Evolutionary conservation across 2,113 vertebrate species (phyloP).

Genomic region (Pygoscelis adeliae): DNA sequence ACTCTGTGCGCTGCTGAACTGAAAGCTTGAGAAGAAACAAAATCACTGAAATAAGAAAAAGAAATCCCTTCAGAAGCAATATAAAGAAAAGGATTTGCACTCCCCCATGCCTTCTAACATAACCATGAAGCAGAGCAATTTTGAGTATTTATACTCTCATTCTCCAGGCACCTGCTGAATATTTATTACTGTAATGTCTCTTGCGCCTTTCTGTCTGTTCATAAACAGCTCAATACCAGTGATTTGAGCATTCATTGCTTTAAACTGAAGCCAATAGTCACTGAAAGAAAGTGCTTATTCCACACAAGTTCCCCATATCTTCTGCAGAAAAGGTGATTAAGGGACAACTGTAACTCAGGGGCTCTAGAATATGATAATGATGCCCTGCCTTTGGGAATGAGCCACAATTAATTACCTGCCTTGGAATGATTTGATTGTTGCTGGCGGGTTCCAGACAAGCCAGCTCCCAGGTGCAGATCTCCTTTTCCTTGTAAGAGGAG

Average conservation of each 20-base stretch:
- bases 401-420: background rate
- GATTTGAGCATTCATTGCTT: background rate
- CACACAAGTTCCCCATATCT: background rate
- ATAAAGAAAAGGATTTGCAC: background rate
- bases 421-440: background rate
- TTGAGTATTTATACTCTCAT: background rate
- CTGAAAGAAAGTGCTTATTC: background rate
- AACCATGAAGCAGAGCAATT: background rate
- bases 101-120: background rate
- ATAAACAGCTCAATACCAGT: background rate
- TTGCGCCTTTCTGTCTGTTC: background rate
- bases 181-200: background rate
- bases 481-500: background rate
- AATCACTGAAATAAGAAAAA: background rate
- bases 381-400: background rate
- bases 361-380: background rate
- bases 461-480: background rate
- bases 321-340: background rate
- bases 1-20: background rate
- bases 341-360: background rate
- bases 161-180: conserved; percentile 5
- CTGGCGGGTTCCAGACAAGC: background rate
- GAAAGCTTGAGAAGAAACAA: background rate
- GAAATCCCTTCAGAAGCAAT: background rate
- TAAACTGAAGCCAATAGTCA: conserved; percentile 9